phyloP scores from a whole-genome alignment of 2,888 invertebrate genomes.

The Latrodectus hesperus region DNA sequence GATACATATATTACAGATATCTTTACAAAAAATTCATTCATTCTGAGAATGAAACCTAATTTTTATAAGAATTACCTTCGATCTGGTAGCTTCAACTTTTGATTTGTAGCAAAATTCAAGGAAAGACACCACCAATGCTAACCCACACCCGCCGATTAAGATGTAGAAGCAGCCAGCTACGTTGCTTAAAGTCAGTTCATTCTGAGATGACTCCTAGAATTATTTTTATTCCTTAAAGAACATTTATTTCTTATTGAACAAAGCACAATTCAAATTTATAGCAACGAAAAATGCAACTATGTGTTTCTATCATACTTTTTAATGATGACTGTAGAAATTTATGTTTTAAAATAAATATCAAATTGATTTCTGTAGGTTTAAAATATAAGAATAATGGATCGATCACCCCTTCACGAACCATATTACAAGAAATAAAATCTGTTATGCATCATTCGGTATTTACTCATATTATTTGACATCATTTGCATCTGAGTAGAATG shows the following conservation, averaged over 20 bases:
- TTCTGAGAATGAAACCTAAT: not conserved
- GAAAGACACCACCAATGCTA: constrained; percentile 77
- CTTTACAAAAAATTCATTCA: not conserved
- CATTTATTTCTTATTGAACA: no score
- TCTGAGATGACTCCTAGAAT: constrained; percentile 75
- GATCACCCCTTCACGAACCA: no score
- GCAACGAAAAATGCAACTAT: not conserved
- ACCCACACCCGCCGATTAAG: constrained; percentile 77
- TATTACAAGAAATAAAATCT: no score
- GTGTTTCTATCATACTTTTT: no score
- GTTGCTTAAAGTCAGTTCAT: constrained; percentile 77
- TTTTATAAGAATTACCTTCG: constrained; percentile 52
- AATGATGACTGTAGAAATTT: no score
- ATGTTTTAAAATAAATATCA: no score
- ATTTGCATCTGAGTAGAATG: no score
- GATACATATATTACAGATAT: not conserved
- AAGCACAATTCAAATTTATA: not conserved
- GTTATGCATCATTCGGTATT: no score
- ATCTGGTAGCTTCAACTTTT: constrained; percentile 66
- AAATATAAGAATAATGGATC: no score
- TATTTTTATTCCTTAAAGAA: not conserved
- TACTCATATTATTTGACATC: no score
- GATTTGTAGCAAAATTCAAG: constrained; percentile 77
- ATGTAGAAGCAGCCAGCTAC: constrained; percentile 79
- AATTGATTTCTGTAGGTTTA: no score